Percentiles rank a stretch among this genome's conserved stretches.
Evolutionary conservation across 2,797 vertebrate genomes (phyloP).

Genomic region (Austrolebias charrua): DNA sequence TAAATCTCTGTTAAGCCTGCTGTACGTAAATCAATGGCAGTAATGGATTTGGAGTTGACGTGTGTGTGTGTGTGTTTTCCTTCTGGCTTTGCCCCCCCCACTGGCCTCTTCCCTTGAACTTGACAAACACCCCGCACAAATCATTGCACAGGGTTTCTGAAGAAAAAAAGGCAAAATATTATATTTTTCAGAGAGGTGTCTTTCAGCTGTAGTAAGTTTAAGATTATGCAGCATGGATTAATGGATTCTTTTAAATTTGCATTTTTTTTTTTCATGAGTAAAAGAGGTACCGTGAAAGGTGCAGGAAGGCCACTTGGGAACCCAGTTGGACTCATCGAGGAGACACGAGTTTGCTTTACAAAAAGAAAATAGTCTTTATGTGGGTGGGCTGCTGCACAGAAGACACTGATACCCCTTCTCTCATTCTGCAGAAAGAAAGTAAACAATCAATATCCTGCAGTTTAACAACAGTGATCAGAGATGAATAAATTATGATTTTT

Average conservation of each 20-base stretch:
- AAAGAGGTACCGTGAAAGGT: constrained; percentile 34
- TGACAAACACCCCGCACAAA: constrained; percentile 50
- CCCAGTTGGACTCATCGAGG: constrained; percentile 38
- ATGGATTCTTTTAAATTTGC: constrained; percentile 22
- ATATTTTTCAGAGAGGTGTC: constrained; percentile 23
- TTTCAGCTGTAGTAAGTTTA: constrained; percentile 53
- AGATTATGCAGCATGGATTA: constrained; percentile 59
- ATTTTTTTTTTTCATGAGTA: constrained; percentile 1
- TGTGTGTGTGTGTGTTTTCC: constrained; percentile 59
- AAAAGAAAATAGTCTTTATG: constrained; percentile 22
- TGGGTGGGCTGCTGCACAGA: constrained; percentile 55
- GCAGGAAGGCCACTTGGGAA: constrained; percentile 44
- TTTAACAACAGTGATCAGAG: constrained; percentile 58
- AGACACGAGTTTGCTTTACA: constrained; percentile 24
- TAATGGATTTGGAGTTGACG: constrained; percentile 78
- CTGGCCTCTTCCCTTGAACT: constrained; percentile 43
- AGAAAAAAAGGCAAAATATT: constrained; percentile 8
- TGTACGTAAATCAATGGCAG: constrained; percentile 81
- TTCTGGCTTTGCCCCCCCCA: constrained; percentile 51
- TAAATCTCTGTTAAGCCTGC: constrained; percentile 86
- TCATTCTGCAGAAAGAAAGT: constrained; percentile 46
- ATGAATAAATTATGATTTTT: constrained; percentile 64
- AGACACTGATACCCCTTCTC: constrained; percentile 57
- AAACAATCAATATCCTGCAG: constrained; percentile 68
- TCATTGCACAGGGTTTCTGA: constrained; percentile 47